Base-by-base conservation (phyloP, 2,888 invertebrate species). In the Polydrusus tereticollis region DNA sequence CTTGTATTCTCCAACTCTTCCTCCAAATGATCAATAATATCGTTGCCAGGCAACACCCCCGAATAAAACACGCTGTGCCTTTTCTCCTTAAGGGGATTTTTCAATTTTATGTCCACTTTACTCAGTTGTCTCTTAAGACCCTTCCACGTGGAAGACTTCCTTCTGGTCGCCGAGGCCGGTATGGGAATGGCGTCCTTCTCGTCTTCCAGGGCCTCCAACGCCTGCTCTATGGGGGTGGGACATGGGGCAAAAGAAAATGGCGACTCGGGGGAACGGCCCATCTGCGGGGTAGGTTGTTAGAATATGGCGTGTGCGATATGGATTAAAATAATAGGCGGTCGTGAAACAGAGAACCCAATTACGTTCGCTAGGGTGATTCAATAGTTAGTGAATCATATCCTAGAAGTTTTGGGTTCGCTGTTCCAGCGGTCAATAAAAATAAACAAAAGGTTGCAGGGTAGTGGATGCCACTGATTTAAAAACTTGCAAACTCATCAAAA, bases 71-170 rank as follows among this genome's bases (percentile, higher is more conserved):
- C 78, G 33, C 85, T 85, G 71, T 82, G 82, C 47, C 84, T 77
- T 79, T 86, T 87, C 64, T 88, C 88, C 75, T 86, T 82, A 55
- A 87, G 85, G 7, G 82, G 78, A 80, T 90, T 91, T 83, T 92
- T 92, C 33, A 72, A 12, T 84, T 92, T 93, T 80, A 92, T 87
- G 83, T 93, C 93, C 77, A 94, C 94, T 86, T 90, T 92, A 75
- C 93, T 93, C 79, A 94, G 88, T 86, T 94, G 94, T 79, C 94
- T 90, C 85, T 94, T 94, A 72, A 94, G 87, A 73, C 90, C 90
- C 93, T 94, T 93, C 76, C 90, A 89, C 33, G 92, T 91, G 21
- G 86, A 85, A 80, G 91, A 91, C 78, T 92, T 88, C 74, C 91
- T 85, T 63, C 78, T 68, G 21, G 57, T 74, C 41, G 84, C 87